These are phyloP conservation scores for Hirtodrosophila trivittata DNA, from an alignment of 2,888 invertebrate genomes.

Conservation along the genomic window DNA sequence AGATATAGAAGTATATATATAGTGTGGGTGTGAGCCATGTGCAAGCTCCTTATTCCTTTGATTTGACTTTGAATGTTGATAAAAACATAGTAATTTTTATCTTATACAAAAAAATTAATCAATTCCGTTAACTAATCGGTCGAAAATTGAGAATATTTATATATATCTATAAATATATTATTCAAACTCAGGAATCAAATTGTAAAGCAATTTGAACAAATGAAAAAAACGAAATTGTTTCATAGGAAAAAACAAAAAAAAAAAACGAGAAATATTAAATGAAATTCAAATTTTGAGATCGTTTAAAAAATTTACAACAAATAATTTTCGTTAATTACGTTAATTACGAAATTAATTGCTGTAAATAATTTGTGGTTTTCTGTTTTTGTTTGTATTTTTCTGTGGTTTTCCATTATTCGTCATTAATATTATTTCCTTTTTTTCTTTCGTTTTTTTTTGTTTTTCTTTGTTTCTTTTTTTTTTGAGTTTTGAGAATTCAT, in stretches of 20 bases:
- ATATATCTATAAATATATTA: neutral
- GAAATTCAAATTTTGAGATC: conserved; percentile 14
- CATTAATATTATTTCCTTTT: conserved; percentile 23
- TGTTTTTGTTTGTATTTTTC: conserved; percentile 13
- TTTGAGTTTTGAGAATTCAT: conserved; percentile 58
- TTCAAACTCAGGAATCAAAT: conserved; percentile 18
- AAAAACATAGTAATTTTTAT: conserved; percentile 82
- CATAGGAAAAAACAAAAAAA: too few relatives aligned
- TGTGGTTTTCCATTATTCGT: conserved; percentile 31
- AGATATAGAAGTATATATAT: too few relatives aligned
- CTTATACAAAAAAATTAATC: conserved; percentile 80
- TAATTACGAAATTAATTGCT: conserved; percentile 23
- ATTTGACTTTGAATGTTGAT: conserved; percentile 76
- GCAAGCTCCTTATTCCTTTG: conserved; percentile 55
- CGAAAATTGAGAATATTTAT: neutral
- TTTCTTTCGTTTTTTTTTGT: conserved; percentile 17
- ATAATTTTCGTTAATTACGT: conserved; percentile 26
- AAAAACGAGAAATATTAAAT: conserved; percentile 46
- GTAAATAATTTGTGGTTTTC: conserved; percentile 19
- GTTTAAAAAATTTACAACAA: conserved; percentile 28
- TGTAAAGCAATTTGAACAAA: conserved; percentile 35
- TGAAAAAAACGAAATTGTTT: conserved; percentile 34
- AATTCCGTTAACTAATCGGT: conserved; percentile 8
- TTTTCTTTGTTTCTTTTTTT: conserved; percentile 33
- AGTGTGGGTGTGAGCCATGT: too few relatives aligned